phyloP scores from a whole-genome alignment of 2,113 vertebrate genomes.

The Sialia sialis region DNA sequence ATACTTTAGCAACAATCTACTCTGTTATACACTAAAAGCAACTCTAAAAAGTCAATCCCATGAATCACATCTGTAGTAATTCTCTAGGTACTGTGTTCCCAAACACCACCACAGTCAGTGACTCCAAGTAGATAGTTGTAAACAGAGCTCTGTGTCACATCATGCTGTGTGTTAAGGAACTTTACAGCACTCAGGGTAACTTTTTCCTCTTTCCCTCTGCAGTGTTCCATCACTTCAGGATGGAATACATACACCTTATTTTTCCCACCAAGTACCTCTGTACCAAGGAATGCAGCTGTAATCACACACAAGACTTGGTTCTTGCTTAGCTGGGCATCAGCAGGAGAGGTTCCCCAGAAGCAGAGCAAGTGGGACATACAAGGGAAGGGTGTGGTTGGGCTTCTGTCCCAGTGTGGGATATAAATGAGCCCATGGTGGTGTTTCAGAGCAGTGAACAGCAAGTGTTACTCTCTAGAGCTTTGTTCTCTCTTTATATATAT shows the following conservation, averaged over 20 bases:
- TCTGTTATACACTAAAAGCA: neutral
- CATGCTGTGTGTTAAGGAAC: neutral
- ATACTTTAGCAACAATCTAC: neutral
- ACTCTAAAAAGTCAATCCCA: neutral
- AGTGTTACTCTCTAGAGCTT: neutral
- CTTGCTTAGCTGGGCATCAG: neutral
- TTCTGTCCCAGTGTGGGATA: neutral
- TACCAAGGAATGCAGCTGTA: neutral
- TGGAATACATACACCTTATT: neutral
- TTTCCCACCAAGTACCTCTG: neutral
- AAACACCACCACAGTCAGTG: neutral
- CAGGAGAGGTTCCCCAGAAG: neutral
- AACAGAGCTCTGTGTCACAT: neutral
- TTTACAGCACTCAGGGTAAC: neutral
- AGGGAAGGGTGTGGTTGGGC: neutral
- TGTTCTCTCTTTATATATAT: neutral
- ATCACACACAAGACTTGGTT: neutral
- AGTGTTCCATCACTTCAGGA: neutral
- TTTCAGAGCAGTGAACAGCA: neutral
- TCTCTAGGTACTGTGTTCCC: neutral
- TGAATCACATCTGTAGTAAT: neutral
- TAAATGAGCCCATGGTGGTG: neutral
- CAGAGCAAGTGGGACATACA: neutral
- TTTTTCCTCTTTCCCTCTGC: neutral
- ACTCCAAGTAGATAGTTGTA: neutral